A percentile compares a stretch with the other conserved stretches of the same genome.
These are phyloP conservation scores for Notarius quadriscutis DNA, from an alignment of 2,113 vertebrate species.

Conservation along the genomic window DNA sequence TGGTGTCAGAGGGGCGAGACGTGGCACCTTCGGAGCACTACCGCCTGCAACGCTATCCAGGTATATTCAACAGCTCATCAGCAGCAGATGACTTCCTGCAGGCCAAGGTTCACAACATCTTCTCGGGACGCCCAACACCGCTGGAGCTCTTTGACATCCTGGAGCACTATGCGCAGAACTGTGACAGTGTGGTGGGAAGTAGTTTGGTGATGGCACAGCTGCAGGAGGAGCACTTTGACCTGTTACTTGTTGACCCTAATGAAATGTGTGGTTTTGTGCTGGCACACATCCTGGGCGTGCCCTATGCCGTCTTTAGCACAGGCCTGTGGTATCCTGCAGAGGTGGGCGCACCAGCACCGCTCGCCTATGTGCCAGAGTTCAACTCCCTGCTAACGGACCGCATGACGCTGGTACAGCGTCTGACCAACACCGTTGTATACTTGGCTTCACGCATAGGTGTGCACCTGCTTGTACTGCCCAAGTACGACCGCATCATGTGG, in stretches of 20 bases:
- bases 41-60: conserved; percentile 89
- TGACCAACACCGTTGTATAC: conserved; percentile 89
- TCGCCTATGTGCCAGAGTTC: conserved; percentile 95
- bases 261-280: conserved; percentile 99
- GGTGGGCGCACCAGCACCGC: conserved; percentile 91
- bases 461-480: conserved; percentile 90
- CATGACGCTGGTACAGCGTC: conserved; percentile 88
- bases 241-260: conserved; percentile 95
- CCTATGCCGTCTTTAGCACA: conserved; percentile 94
- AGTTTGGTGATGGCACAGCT: conserved; percentile 79
- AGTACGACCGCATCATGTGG: conserved; percentile 94
- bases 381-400: conserved; percentile 95
- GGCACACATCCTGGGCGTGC: conserved; percentile 90
- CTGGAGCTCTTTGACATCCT: conserved; percentile 95
- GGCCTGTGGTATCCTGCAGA: conserved; percentile 98
- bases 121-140: conserved; percentile 91
- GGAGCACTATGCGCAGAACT: conserved; percentile 95
- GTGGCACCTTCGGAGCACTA: conserved; percentile 82
- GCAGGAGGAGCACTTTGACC: conserved; percentile 87
- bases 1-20: conserved; percentile 92
- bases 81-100: conserved; percentile 95
- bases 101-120: conserved; percentile 95
- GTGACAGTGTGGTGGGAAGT: conserved; percentile 90
- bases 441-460: conserved; percentile 91
- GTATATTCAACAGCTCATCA: conserved; percentile 94